phyloP scores from a whole-genome alignment of 2,113 vertebrate species.

The Malurus cyaneus region DNA sequence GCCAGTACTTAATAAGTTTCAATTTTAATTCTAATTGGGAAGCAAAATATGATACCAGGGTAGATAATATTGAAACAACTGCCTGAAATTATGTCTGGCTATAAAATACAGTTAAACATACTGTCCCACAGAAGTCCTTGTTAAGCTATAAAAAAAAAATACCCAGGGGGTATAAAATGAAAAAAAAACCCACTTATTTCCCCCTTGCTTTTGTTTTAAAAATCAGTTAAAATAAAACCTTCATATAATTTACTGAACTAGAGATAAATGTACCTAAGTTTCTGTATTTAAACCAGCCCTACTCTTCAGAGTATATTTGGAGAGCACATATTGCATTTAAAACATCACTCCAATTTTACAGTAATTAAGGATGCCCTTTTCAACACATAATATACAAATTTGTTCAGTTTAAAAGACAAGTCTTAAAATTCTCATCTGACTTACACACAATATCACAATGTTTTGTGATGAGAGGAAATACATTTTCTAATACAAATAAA shows the following conservation, averaged over 20 bases:
- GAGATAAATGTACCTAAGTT: not conserved
- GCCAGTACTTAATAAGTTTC: not conserved
- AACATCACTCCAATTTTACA: not conserved
- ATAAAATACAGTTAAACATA: constrained; percentile 21
- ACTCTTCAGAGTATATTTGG: not conserved
- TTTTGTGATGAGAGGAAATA: constrained; percentile 16
- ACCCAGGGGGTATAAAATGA: not conserved
- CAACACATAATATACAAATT: not conserved
- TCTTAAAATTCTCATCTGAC: not conserved
- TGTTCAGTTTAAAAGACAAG: not conserved
- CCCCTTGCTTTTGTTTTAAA: not conserved
- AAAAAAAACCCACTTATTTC: not conserved
- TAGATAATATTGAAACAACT: not conserved
- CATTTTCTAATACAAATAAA: constrained; percentile 58
- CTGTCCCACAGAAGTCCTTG: not conserved
- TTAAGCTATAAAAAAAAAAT: constrained; percentile 27
- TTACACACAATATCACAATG: not conserved
- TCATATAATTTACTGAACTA: not conserved
- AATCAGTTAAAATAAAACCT: not conserved
- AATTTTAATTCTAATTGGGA: constrained; percentile 33
- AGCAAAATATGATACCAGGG: not conserved
- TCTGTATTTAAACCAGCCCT: not conserved
- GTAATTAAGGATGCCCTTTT: not conserved
- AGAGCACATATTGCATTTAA: not conserved
- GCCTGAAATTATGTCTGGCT: not conserved